Evolutionary conservation across 2,797 vertebrate species (phyloP).

Genomic region (Labroides dimidiatus): DNA sequence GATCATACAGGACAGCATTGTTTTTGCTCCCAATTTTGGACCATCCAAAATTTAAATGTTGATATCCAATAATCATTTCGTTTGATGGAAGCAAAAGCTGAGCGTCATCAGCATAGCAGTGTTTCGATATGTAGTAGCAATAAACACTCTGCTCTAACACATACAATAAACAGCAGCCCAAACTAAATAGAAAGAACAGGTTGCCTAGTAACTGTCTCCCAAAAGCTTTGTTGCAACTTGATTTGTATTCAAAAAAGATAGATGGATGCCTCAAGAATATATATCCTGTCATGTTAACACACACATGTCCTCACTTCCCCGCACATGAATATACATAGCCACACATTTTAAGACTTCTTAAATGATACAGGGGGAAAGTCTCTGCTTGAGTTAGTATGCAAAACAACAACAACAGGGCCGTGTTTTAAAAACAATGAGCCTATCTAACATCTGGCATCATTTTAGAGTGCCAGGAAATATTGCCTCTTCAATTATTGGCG

Average conservation of each 20-base stretch:
- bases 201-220: slow-evolving; percentile 85
- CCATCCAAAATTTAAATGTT: no score
- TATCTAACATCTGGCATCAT: slow-evolving; percentile 71
- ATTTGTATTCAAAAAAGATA: slow-evolving; percentile 78
- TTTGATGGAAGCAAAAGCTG: no score
- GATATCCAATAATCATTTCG: no score
- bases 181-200: slow-evolving; percentile 73
- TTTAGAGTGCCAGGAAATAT: slow-evolving; percentile 66
- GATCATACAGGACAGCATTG: no score
- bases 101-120: no score
- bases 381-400: slow-evolving; percentile 68
- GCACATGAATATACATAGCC: slow-evolving; percentile 46
- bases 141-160: slow-evolving; percentile 61
- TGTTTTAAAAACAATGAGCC: slow-evolving; percentile 69
- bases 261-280: slow-evolving; percentile 67
- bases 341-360: slow-evolving; percentile 51
- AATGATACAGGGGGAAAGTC: slow-evolving; percentile 58
- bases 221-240: slow-evolving; percentile 73
- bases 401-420: slow-evolving; percentile 59
- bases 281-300: slow-evolving; percentile 45
- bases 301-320: slow-evolving; percentile 24
- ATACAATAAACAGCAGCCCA: slow-evolving; percentile 59
- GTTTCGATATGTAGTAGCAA: slow-evolving; percentile 9
- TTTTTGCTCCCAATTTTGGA: no score
- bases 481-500: slow-evolving; percentile 69